Percentiles rank a stretch among this genome's conserved stretches.
These are phyloP conservation scores for Apus apus DNA, from an alignment of 2,113 vertebrate genomes.

Conservation along the genomic window DNA sequence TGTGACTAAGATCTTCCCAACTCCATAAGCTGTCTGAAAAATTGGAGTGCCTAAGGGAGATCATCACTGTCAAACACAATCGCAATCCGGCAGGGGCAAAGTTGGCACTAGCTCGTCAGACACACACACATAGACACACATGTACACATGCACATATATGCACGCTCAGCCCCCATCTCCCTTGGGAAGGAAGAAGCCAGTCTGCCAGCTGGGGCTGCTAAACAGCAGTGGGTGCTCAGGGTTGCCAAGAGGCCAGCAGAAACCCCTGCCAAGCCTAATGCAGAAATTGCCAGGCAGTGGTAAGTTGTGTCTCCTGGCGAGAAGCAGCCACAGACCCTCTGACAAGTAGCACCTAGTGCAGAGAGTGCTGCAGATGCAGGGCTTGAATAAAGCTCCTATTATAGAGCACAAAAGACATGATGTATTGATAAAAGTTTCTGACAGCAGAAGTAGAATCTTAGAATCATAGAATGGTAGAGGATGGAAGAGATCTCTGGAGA, in stretches of 20 bases:
- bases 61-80: neutral
- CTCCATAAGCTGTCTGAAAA: neutral
- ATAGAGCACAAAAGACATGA: fast-evolving
- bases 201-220: neutral
- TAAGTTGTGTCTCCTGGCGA: neutral
- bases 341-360: neutral
- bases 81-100: neutral
- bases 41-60: neutral
- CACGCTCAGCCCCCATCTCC: fast-evolving
- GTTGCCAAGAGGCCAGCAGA: fast-evolving
- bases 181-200: neutral
- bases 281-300: neutral
- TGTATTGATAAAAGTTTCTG: neutral
- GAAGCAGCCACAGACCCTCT: neutral
- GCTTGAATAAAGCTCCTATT: neutral
- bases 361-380: neutral
- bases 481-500: too few species aligned
- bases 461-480: too few species aligned
- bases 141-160: too few species aligned
- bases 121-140: too few species aligned
- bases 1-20: neutral
- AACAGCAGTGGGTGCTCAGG: neutral
- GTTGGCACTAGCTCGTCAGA: neutral
- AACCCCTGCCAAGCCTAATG: neutral
- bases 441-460: neutral